Base-by-base conservation (phyloP, 2,888 invertebrate species). In the Ethmia dodecea region DNA sequence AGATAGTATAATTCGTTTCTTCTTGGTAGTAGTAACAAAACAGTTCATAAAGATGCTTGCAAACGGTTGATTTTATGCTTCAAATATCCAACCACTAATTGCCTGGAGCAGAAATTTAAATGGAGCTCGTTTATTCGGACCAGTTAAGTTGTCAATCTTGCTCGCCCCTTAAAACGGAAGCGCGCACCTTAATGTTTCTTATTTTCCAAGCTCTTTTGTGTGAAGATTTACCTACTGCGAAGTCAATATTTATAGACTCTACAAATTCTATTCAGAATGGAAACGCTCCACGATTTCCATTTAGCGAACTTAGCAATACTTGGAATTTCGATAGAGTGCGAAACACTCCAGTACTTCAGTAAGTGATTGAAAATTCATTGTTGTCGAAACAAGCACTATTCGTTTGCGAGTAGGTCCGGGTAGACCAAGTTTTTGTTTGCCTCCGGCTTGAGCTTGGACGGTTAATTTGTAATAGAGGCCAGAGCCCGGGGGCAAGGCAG, bases 301-400 rank as follows among this genome's bases (percentile, higher is more conserved):
- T 43, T 40, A 27, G 36, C 33, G 30, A 28, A 45, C 36, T 42
- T 37, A 39, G 40, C 40, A 38, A 42, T 42, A n/a, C n/a, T n/a
- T n/a, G n/a, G n/a, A n/a, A 38, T 42, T 37, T 29, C 33, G 33
- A 30, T 30, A 26, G 24, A 34, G 30, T 20, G 34, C 30, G 13
- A 34, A 22, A 31, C 32, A 32, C 12, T 35, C 16, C 28, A 29
- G 15, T 14, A 13, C 11, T 28, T 13, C 11, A 22, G 20, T 52
- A 62, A 60, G 57, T 64, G 54, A 68, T 68, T 64, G 66, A 58
- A 59, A 67, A 64, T 61, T 55, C 58, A 67, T 64, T 66, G 66
- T 62, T 54, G 49, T 35, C 37, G 47, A 50, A 47, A 54, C 45
- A 52, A 20, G 31, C 26, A 12, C 18, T 31, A 31, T 35, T 29